Conservation (phyloP, 2,113 vertebrate species). For the Podarcis raffonei region DNA sequence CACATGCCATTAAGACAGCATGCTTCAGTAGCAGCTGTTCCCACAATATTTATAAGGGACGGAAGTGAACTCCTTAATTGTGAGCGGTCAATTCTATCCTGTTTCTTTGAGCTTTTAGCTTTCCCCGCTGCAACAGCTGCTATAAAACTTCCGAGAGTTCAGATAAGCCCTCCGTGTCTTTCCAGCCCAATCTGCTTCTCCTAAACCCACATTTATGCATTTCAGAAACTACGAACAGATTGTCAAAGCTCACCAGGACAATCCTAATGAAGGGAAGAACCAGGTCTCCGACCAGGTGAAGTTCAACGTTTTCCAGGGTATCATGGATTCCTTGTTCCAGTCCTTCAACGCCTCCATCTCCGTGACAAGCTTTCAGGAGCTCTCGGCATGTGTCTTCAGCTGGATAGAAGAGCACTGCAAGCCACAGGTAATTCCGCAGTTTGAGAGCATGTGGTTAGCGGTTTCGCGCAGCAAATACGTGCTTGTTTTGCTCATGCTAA, state of each 20-base stretch:
- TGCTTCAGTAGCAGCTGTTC: not conserved
- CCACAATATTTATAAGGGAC: too few relatives aligned
- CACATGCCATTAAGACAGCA: not conserved
- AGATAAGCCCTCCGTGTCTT: not conserved
- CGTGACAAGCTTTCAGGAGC: conserved; percentile 91
- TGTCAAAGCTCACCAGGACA: conserved; percentile 95
- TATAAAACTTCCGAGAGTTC: not conserved
- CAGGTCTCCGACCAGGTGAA: conserved; percentile 96
- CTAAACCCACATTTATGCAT: conserved; percentile 19
- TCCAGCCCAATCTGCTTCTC: not conserved
- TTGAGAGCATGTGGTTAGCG: accelerated
- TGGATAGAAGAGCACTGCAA: conserved; percentile 99
- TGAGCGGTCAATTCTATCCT: not conserved
- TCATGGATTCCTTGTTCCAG: conserved; percentile 97
- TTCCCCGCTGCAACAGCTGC: not conserved
- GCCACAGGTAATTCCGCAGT: conserved; percentile 84
- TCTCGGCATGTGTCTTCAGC: conserved; percentile 95
- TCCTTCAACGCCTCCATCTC: conserved; percentile 92
- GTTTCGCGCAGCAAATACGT: not conserved
- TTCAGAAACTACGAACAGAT: conserved; percentile 98
- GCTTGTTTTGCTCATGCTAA: not conserved
- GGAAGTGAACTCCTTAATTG: not conserved
- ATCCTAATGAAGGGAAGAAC: conserved; percentile 89
- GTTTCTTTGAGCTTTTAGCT: not conserved
- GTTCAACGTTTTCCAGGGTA: conserved; percentile 95